Base-by-base conservation (phyloP, 1,140 invertebrate genomes). In the Plodia interpunctella region DNA sequence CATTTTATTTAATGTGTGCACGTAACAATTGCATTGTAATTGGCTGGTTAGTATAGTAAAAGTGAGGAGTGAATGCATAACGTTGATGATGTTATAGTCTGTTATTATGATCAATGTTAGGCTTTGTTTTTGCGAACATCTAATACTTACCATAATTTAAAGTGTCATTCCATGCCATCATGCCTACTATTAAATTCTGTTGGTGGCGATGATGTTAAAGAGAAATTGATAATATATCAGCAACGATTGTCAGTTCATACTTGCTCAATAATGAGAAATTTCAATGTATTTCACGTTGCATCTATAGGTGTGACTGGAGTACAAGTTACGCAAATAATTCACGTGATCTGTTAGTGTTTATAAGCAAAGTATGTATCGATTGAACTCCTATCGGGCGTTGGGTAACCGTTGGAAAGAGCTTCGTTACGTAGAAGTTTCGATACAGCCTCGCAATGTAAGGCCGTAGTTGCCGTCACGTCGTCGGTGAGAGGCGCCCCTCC, bases 391-490 rank as follows among this genome's bases (percentile, higher is more conserved):
- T 88, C 72, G 68, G 68, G 72, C 73, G 75, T 88, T 88, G 84
- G 74, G 83, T 88, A 88, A 88, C 80, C 74, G 70, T 65, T 85
- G 75, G 82, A 84, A 85, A 87, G 84, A 87, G 83, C 74, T 81
- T 79, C 74, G 79, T 87, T 86, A 88, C 84, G 83, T 87, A 82
- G 74, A 80, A 71, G 83, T 87, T 84, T 88, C 80, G 75, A 87
- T 85, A 81, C 81, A 85, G 80, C 83, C 83, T 87, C 86, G 86
- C 78, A 72, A 76, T 70, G 74, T 87, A 83, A 87, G 84, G 83
- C 86, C 83, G 83, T 78, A 80, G 78, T 81, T 81, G 80, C 83
- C 83, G 83, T 86, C 86, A 87, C 86, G 83, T 85, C 74, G 83
- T 13, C 78, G 78, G 86, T 86, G 83, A 86, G 83, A 86, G 83